Conservation (phyloP, 1,140 invertebrate species). For the Druon quercuslanigerum region DNA sequence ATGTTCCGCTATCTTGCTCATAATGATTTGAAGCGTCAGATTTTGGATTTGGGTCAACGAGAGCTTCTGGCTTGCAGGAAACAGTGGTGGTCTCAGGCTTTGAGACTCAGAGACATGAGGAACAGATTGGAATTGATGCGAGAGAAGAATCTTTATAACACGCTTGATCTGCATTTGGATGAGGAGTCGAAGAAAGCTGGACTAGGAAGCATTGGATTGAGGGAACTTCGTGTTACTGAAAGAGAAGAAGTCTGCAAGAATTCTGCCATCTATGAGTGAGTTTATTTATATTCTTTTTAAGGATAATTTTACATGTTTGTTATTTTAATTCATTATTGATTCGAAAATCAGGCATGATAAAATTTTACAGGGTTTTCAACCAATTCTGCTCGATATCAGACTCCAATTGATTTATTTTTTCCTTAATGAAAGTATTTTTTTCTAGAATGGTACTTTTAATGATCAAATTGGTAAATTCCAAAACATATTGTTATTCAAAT, state of each 20-base stretch:
- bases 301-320: neutral
- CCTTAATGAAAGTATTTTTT: neutral
- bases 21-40: conserved; percentile 62
- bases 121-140: conserved; percentile 61
- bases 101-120: conserved; percentile 68
- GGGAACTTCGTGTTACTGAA: conserved; percentile 44
- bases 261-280: conserved; percentile 63
- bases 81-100: conserved; percentile 64
- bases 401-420: neutral
- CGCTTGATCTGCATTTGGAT: conserved; percentile 57
- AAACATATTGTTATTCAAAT: too few species aligned
- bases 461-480: neutral
- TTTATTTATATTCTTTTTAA: conserved; percentile 24
- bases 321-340: conserved; percentile 13
- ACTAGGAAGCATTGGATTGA: conserved; percentile 56
- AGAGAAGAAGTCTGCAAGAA: conserved; percentile 57
- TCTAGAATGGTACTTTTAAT: too few species aligned
- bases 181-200: conserved; percentile 52
- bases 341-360: neutral
- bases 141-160: conserved; percentile 62
- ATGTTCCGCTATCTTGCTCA: conserved; percentile 67
- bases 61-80: conserved; percentile 60
- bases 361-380: neutral
- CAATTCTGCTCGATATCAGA: neutral
- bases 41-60: conserved; percentile 60